Evolutionary conservation across 2,888 invertebrate species (phyloP), one percentile per base, ranked within the genome.

Genomic region (Metopia argyrocephala): DNA sequence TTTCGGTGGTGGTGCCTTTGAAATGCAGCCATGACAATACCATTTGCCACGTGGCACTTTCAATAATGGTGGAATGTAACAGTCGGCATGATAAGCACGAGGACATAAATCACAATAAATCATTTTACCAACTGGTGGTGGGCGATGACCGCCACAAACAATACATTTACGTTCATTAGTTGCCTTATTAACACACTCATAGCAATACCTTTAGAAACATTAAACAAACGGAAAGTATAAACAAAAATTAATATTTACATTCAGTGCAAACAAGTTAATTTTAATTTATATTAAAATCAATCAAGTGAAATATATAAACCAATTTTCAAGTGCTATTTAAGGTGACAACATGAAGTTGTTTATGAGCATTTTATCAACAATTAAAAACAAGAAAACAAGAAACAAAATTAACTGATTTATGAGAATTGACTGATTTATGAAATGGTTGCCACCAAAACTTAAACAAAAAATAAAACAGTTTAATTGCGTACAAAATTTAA

Each of bases 131-230:
- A 89, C 87, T 1, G 92, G 92, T 54, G 91, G 88, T 28, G 92
- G 91, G 83, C 93, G 92, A 86, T 93, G 94, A 20, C 93, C 93
- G 46, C 98, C 98, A 90, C 98, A 99, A 79, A 98, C 97, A 84
- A 98, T 95, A 91, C 98, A 98, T 88, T 97, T 96, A 75, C 96
- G 93, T 87, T 96, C 96, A 31, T 97, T 97, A 25, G 97, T 96
- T 5, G 96, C 97, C 91, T 97, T 96, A 91, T 96, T 96, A 91
- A 96, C 94, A 91, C 98, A 98, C 88, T 97, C 97, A 92, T 95
- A 97, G 91, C 98, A 98, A 91, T 97, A 98, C 96, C 96, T 96
- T 79, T 2, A 85, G 75, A 15, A 27, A 61, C 66, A 21, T 46
- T 2, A 46, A 15, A 56, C 4, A n/a, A 28, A 28, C n/a, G 45